A percentile compares a stretch with the other conserved stretches of the same genome.
phyloP scores from a whole-genome alignment of 2,113 vertebrate species.

The Solea senegalensis region DNA sequence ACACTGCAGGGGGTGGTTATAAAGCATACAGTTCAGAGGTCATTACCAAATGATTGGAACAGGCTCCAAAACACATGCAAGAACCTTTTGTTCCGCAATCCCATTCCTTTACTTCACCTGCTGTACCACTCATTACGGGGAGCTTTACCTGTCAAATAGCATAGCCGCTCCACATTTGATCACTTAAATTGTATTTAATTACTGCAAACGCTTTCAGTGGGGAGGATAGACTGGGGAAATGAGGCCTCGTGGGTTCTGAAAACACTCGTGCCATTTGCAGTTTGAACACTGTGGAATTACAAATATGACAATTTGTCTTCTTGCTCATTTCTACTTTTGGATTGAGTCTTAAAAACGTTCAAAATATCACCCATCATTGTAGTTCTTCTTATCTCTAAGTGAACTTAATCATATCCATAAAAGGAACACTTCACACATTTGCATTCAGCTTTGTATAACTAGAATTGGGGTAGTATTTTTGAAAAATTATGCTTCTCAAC shows the following conservation, averaged over 20 bases:
- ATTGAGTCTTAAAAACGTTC: too few species aligned
- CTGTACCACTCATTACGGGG: constrained; percentile 58
- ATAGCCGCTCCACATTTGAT: constrained; percentile 49
- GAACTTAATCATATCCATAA: too few species aligned
- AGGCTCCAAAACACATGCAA: constrained; percentile 62
- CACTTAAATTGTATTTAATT: constrained; percentile 49
- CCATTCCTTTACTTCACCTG: constrained; percentile 65
- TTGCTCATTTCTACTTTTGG: too few species aligned
- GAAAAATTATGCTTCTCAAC: too few species aligned
- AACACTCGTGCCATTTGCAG: not conserved
- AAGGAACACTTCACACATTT: too few species aligned
- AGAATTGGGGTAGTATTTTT: too few species aligned
- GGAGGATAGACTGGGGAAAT: constrained; percentile 24
- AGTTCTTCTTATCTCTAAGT: too few species aligned
- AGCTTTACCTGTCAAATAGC: constrained; percentile 66
- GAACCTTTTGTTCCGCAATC: constrained; percentile 56
- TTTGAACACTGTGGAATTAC: not conserved
- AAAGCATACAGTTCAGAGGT: constrained; percentile 52
- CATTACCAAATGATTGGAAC: constrained; percentile 49
- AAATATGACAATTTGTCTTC: too few species aligned
- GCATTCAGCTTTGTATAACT: too few species aligned
- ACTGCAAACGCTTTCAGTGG: constrained; percentile 17
- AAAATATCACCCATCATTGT: too few species aligned
- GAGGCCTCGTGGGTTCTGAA: constrained; percentile 22
- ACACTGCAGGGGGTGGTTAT: constrained; percentile 58